Conservation (phyloP, 2,888 invertebrate genomes). For the Parnassius glacialis region DNA sequence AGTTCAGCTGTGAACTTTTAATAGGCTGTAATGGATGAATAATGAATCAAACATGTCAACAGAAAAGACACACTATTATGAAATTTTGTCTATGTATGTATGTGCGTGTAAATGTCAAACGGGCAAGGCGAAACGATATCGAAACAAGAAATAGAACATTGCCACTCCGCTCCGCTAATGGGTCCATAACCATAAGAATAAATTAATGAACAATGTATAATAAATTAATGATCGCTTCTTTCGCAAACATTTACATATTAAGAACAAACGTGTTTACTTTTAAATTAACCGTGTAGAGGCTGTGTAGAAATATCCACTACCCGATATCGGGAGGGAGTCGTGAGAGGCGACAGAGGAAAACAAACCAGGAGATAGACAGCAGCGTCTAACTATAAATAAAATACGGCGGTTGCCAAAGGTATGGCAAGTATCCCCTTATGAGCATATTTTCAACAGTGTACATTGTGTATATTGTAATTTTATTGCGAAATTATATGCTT, state of each 20-base stretch:
- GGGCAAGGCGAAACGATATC: slow-evolving; percentile 16
- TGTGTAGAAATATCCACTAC: background rate
- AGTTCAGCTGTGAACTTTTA: too few relatives aligned
- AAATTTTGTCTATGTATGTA: background rate
- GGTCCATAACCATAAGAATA: slow-evolving; percentile 17
- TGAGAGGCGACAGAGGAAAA: too few relatives aligned
- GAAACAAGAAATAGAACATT: slow-evolving; percentile 16
- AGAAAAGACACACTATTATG: background rate
- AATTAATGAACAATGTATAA: slow-evolving; percentile 5
- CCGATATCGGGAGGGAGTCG: too few relatives aligned
- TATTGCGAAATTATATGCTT: too few relatives aligned
- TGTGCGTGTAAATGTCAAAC: slow-evolving; percentile 14
- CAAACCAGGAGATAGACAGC: too few relatives aligned
- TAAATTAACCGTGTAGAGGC: too few relatives aligned
- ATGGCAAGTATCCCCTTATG: too few relatives aligned
- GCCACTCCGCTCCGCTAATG: slow-evolving; percentile 3
- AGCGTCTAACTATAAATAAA: too few relatives aligned
- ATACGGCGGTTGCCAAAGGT: too few relatives aligned
- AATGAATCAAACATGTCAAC: background rate
- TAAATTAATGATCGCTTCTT: slow-evolving; percentile 1
- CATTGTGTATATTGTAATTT: too few relatives aligned
- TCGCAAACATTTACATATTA: background rate
- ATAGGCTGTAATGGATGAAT: too few relatives aligned
- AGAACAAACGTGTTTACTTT: background rate
- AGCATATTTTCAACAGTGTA: too few relatives aligned